Percentiles rank a stretch among this genome's conserved stretches.
phyloP scores from a whole-genome alignment of 2,797 vertebrate genomes.

The Coregonus suidteri region DNA sequence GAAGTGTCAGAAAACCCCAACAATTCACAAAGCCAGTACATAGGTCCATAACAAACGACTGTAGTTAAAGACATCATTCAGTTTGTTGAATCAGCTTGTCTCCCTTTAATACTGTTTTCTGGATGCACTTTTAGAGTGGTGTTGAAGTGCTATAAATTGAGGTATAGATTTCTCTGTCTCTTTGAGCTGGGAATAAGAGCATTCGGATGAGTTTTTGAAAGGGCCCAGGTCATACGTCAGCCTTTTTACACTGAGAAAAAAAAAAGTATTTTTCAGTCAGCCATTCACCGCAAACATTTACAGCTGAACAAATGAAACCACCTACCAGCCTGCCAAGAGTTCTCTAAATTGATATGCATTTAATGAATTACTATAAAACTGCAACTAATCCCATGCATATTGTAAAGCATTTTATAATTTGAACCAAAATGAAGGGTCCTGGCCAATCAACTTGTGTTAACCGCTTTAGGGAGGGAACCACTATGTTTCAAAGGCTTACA shows the following conservation, averaged over 20 bases:
- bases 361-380: background rate
- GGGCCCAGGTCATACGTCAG: slow-evolving; percentile 58
- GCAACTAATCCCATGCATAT: background rate
- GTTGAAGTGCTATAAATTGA: slow-evolving; percentile 78
- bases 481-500: too few relatives aligned
- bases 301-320: background rate
- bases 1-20: slow-evolving; percentile 46
- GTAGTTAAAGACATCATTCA: slow-evolving; percentile 73
- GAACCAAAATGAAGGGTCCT: background rate
- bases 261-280: slow-evolving; percentile 37
- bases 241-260: slow-evolving; percentile 63
- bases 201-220: slow-evolving; percentile 67
- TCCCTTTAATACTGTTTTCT: slow-evolving; percentile 24
- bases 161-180: slow-evolving; percentile 73
- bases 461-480: background rate
- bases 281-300: slow-evolving; percentile 24
- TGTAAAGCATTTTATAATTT: background rate
- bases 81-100: slow-evolving; percentile 75
- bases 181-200: slow-evolving; percentile 72
- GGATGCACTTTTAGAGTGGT: slow-evolving; percentile 67
- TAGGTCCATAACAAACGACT: slow-evolving; percentile 71
- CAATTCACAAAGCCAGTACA: slow-evolving; percentile 68
- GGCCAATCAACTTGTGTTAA: background rate
- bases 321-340: slow-evolving; percentile 3
- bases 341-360: too few relatives aligned